Evolutionary conservation across 2,888 invertebrate species (phyloP).

Genomic region (Bombylius major): DNA sequence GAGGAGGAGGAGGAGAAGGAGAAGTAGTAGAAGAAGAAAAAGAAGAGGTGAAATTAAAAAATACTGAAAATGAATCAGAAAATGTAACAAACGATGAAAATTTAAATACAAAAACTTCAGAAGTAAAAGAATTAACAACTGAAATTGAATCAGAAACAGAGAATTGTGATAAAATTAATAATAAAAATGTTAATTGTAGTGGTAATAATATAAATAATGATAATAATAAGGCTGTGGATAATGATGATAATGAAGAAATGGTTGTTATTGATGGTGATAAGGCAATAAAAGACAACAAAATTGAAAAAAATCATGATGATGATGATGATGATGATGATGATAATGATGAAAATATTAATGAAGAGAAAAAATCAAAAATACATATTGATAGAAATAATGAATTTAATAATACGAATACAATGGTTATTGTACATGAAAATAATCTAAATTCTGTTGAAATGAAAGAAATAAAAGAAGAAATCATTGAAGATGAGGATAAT

Average conservation of each 20-base stretch:
- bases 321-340: background rate
- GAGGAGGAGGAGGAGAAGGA: too few species aligned
- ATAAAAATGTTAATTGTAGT: background rate
- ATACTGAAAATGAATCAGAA: too few species aligned
- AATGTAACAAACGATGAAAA: too few species aligned
- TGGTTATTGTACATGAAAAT: background rate
- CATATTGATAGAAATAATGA: too few species aligned
- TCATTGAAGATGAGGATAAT: background rate
- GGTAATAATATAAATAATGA: background rate
- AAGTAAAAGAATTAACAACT: too few species aligned
- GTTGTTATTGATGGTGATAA: background rate
- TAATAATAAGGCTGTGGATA: slow-evolving; percentile 8
- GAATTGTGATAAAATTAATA: slow-evolving; percentile 1
- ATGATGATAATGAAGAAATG: background rate
- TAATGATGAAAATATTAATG: background rate
- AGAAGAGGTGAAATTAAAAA: too few species aligned
- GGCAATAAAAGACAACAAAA: background rate
- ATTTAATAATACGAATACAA: too few species aligned
- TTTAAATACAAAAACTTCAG: too few species aligned
- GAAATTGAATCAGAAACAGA: too few species aligned
- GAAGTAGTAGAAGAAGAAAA: too few species aligned
- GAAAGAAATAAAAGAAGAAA: slow-evolving; percentile 6
- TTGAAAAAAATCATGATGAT: too few species aligned
- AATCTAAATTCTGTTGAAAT: background rate
- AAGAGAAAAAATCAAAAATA: background rate